A percentile compares a stretch with the other conserved stretches of the same genome.
Evolutionary conservation across 2,113 vertebrate species (phyloP).

Genomic region (Alligator sinensis): DNA sequence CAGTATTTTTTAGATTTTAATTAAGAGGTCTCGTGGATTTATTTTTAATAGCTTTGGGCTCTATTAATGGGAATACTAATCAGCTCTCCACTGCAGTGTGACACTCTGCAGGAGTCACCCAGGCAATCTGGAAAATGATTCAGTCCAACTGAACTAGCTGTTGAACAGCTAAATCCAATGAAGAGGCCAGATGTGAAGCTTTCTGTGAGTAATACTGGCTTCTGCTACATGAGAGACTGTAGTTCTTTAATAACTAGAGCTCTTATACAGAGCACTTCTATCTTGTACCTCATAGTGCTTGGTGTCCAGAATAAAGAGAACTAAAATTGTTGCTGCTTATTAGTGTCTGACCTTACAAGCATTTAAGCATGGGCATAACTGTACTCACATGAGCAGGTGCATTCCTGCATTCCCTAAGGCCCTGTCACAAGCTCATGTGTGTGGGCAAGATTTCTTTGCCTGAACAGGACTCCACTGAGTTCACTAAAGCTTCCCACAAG

Average conservation of each 20-base stretch:
- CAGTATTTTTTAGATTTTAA: slow-evolving; percentile 66
- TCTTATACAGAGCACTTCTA: neutral
- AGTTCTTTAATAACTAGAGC: neutral
- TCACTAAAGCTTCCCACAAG: neutral
- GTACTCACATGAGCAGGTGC: neutral
- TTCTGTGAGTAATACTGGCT: neutral
- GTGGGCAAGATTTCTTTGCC: neutral
- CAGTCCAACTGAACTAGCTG: neutral
- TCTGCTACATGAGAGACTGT: neutral
- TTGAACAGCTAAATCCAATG: neutral
- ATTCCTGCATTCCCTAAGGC: neutral
- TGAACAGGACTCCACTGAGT: neutral
- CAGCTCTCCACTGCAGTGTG: slow-evolving; percentile 40
- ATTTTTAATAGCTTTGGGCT: slow-evolving; percentile 77
- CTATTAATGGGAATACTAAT: slow-evolving; percentile 64
- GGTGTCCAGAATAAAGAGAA: neutral
- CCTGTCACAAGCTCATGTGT: neutral
- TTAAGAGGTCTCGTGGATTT: slow-evolving; percentile 77
- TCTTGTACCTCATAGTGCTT: neutral
- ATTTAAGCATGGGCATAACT: fast-evolving
- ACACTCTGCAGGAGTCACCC: slow-evolving; percentile 22
- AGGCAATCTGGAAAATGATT: slow-evolving; percentile 18
- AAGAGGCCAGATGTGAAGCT: neutral
- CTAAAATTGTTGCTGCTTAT: neutral
- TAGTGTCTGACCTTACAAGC: neutral